Percentiles rank a stretch among this genome's conserved stretches.
Conservation (phyloP, 2,888 invertebrate genomes). For the Furcula furcula region DNA sequence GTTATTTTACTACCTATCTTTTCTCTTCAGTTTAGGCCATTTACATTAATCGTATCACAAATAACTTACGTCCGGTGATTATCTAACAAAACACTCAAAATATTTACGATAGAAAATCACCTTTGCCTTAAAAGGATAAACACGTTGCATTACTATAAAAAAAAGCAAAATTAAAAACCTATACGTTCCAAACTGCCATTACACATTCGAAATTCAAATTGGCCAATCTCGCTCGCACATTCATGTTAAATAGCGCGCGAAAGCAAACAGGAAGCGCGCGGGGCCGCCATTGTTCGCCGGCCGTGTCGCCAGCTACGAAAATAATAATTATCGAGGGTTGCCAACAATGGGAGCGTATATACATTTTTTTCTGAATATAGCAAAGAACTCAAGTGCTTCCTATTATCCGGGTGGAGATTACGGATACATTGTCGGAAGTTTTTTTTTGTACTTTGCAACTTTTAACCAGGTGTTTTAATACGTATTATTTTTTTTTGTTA, state of each 20-base stretch:
- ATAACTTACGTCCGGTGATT: conserved; percentile 27
- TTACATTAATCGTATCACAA: no score
- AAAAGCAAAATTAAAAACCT: conserved; percentile 66
- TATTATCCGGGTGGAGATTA: conserved; percentile 68
- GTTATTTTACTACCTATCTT: no score
- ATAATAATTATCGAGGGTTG: conserved; percentile 80
- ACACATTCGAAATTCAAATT: conserved; percentile 76
- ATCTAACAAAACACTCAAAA: conserved; percentile 11
- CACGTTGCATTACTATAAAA: conserved; percentile 30
- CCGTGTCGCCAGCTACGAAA: conserved; percentile 81
- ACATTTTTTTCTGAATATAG: conserved; percentile 73
- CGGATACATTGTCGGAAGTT: conserved; percentile 65
- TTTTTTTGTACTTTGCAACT: conserved; percentile 48
- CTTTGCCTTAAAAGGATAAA: conserved; percentile 29
- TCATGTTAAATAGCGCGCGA: conserved; percentile 81
- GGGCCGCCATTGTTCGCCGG: conserved; percentile 67
- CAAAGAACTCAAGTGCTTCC: conserved; percentile 79
- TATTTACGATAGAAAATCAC: conserved; percentile 7
- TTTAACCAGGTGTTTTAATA: conserved; percentile 75
- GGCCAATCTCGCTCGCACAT: conserved; percentile 72
- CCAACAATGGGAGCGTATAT: conserved; percentile 58
- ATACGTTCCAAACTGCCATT: conserved; percentile 64
- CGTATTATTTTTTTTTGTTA: conserved; percentile 60
- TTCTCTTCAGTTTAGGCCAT: no score
- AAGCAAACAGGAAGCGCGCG: conserved; percentile 78